Base-by-base conservation (phyloP, 1,140 invertebrate species). In the Phenacoccus solenopsis region DNA sequence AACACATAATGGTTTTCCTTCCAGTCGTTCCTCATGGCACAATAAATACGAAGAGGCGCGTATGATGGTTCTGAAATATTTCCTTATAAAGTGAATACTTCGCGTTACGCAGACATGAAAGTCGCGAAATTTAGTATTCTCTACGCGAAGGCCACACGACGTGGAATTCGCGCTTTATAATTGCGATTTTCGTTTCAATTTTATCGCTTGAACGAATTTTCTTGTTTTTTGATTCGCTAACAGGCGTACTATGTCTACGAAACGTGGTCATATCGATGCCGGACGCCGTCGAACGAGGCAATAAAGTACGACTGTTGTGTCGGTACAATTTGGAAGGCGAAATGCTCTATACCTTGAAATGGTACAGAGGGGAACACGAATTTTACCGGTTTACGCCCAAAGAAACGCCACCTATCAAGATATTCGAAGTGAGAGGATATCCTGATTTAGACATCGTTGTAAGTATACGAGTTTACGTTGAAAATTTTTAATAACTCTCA, bases 331-430 rank as follows among this genome's bases (percentile, higher is more conserved):
- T 88, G 76, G 86, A 88, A 73, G 82, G 79, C 0, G 86, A 87
- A 72, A 78, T 80, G 22, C 82, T 91, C 27, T 91, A 90, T 77
- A 88, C 88, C 4, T 87, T 90, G 70, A 90, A 90, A 80, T 91
- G 88, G 88, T 90, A 90, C 81, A 87, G 85, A 78, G 87, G 87
- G 73, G 84, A 84, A 71, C 84, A 87, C 74, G 89, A 90, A 79
- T 90, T 91, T 80, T 91, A 88, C 78, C 84, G 88, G 78, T 90
- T 86, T 79, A 85, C 89, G 64, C 88, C 89, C 1, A 80, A 85
- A 72, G 85, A 87, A 75, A 81, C 79, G 74, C 86, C 86, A 70
- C 83, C 85, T 7, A 82, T 81, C 28, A 80, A 86, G 75, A 80
- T 82, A 35, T 87, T 87, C 76, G 74, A 80, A 49, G 77, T 87